phyloP scores from a whole-genome alignment of 1,140 invertebrate species.

The Macrocentrus cingulum region DNA sequence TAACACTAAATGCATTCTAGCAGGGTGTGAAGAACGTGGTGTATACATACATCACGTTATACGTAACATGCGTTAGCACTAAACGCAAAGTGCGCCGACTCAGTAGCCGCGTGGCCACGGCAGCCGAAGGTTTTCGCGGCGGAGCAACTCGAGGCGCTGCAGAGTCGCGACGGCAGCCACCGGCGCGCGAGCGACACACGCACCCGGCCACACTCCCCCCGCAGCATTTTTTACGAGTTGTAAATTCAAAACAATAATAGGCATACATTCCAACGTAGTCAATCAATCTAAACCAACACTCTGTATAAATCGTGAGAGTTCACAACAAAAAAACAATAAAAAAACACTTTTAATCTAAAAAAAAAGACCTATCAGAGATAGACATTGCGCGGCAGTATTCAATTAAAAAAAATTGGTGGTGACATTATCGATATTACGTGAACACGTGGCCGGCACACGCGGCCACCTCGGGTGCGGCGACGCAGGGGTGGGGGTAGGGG shows the following conservation, averaged over 20 bases:
- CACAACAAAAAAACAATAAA: background rate
- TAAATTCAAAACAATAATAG: background rate
- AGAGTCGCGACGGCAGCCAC: conserved; percentile 59
- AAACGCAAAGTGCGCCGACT: conserved; percentile 52
- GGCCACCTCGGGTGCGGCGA: conserved; percentile 26
- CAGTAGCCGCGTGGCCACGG: conserved; percentile 55
- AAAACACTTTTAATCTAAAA: no score
- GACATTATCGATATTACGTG: conserved; percentile 25
- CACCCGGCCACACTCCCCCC: conserved; percentile 35
- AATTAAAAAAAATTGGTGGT: conserved; percentile 9
- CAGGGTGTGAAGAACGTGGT: background rate
- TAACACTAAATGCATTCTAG: no score
- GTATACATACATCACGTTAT: background rate
- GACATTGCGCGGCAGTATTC: background rate
- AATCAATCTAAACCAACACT: no score
- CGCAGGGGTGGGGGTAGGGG: conserved; percentile 29
- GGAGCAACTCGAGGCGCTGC: conserved; percentile 46
- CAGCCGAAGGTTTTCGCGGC: conserved; percentile 52
- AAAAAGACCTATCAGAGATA: no score
- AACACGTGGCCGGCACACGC: conserved; percentile 48
- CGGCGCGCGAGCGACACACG: conserved; percentile 47
- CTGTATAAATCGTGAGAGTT: no score
- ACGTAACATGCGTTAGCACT: conserved; percentile 5
- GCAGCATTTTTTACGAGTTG: conserved; percentile 3
- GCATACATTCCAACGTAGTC: background rate